Evolutionary conservation across 2,797 vertebrate species (phyloP).

Genomic region (Hirundo rustica): DNA sequence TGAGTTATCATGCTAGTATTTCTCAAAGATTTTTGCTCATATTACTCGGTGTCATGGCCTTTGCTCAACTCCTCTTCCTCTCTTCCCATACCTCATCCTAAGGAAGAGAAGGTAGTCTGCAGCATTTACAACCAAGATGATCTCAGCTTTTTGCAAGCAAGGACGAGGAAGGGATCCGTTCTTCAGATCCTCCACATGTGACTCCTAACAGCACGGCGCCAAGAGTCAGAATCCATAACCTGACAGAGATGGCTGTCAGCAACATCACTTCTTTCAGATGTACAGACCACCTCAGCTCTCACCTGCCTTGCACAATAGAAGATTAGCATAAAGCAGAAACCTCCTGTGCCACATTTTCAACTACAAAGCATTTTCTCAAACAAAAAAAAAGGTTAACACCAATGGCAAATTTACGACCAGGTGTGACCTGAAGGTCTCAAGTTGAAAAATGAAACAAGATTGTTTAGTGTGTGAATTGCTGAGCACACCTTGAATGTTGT

Average conservation of each 20-base stretch:
- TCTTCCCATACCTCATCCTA: background rate
- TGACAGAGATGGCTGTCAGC: background rate
- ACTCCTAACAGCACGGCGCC: background rate
- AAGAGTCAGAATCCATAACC: background rate
- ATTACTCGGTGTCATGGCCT: too few species aligned
- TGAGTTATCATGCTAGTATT: fast-evolving
- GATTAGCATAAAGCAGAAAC: background rate
- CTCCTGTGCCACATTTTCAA: background rate
- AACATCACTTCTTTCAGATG: fast-evolving
- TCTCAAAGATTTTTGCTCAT: background rate
- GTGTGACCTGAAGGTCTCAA: background rate
- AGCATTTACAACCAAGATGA: background rate
- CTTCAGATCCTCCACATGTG: background rate
- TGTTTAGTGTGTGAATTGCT: background rate
- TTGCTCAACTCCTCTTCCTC: background rate
- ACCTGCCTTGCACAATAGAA: background rate
- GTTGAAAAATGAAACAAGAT: background rate
- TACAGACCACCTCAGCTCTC: background rate
- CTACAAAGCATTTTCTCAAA: background rate
- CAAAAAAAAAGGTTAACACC: background rate
- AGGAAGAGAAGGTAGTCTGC: background rate
- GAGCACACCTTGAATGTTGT: background rate
- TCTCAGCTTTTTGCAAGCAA: background rate
- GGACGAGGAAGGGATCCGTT: background rate
- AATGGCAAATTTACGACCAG: background rate